Conservation (phyloP, 2,797 vertebrate genomes). For the Microchirus variegatus region DNA sequence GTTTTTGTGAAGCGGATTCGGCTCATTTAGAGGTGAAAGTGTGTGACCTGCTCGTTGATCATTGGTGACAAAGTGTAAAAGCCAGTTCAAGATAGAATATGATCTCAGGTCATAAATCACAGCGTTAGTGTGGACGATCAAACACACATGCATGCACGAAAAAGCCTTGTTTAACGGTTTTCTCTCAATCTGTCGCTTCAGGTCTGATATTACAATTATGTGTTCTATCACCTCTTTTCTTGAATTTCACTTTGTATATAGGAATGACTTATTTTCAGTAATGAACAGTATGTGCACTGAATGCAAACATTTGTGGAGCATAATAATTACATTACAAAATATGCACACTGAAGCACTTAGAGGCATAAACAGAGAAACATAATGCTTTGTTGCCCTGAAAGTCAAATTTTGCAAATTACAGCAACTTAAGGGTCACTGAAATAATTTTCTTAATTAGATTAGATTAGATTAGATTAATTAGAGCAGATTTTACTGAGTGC, state of each 20-base stretch:
- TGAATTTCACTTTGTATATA: too few relatives aligned
- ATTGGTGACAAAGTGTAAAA: constrained; percentile 71
- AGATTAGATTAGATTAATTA: too few relatives aligned
- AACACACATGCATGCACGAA: constrained; percentile 31
- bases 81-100: constrained; percentile 70
- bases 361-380: too few relatives aligned
- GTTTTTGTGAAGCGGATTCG: constrained; percentile 24
- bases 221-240: too few relatives aligned
- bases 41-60: constrained; percentile 71
- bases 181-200: not conserved
- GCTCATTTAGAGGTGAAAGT: constrained; percentile 60
- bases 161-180: constrained; percentile 6
- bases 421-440: not conserved
- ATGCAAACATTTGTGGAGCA: too few relatives aligned
- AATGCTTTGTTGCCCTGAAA: too few relatives aligned
- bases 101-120: constrained; percentile 70
- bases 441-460: too few relatives aligned
- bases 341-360: too few relatives aligned
- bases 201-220: not conserved
- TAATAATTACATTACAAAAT: too few relatives aligned
- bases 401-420: not conserved
- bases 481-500: constrained; percentile 3
- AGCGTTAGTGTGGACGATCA: constrained; percentile 18
- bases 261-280: too few relatives aligned
- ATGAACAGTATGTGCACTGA: too few relatives aligned